Conservation (phyloP, 2,797 vertebrate species). For the Muscicapa striata region DNA sequence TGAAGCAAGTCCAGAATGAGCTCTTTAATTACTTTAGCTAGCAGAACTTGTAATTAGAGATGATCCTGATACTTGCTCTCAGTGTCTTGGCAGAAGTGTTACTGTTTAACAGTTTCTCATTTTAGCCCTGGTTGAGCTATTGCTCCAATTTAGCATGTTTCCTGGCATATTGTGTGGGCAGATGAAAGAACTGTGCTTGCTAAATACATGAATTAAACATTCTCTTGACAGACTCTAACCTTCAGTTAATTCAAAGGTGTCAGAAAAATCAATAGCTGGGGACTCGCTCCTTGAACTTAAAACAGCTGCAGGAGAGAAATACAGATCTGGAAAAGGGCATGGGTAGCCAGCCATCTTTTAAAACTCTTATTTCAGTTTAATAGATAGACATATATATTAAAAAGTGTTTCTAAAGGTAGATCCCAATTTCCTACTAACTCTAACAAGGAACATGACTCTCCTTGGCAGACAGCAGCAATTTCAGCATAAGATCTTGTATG, state of each 20-base stretch:
- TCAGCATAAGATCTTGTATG: background rate
- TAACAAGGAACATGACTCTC: background rate
- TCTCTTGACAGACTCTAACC: constrained; percentile 57
- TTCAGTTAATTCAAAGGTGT: constrained; percentile 39
- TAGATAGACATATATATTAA: background rate
- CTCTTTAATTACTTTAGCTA: background rate
- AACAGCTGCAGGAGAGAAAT: background rate
- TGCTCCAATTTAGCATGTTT: constrained; percentile 56
- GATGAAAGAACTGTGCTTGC: constrained; percentile 45
- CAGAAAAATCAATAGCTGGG: constrained; percentile 3
- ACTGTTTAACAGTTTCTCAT: constrained; percentile 26
- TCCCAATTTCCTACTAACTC: background rate
- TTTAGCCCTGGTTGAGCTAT: constrained; percentile 35
- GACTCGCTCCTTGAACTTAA: background rate
- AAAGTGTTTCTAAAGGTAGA: background rate
- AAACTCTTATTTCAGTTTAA: background rate
- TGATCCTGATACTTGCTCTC: background rate
- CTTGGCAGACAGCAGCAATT: background rate
- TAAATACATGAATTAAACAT: constrained; percentile 41
- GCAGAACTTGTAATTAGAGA: background rate
- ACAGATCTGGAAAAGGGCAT: background rate
- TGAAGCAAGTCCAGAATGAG: background rate
- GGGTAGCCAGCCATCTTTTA: background rate
- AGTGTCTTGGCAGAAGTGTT: constrained; percentile 1
- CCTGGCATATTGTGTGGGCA: constrained; percentile 39